Base-by-base conservation (phyloP, 2,113 vertebrate species). In the Acanthochromis polyacanthus region DNA sequence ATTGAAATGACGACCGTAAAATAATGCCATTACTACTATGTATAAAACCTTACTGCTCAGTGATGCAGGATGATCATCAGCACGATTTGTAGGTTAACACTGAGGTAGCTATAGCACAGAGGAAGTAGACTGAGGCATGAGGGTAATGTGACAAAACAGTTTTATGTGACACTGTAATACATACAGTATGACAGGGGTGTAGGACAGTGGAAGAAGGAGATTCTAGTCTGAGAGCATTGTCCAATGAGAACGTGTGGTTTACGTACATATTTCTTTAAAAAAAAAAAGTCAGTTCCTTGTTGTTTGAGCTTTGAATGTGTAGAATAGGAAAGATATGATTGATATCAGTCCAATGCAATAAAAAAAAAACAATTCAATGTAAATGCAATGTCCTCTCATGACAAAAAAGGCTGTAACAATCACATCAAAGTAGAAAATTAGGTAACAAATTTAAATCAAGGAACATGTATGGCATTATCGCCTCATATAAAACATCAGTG, bases 1-100 rank as follows among this genome's bases (percentile, higher is more conserved):
- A 96, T 96, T 95, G 95, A 96, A 97, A 96, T 95, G 95, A 95
- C 91, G 94, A 94, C 95, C 95, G 95, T 98, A 96, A 97, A 98
- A 96, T 95, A 96, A 95, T 95, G 94, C 95, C 96, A 98, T 98
- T 96, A 97, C 95, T 93, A 95, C 79, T 90, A 69, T 89, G 89
- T 96, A 95, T 96, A 89, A 92, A 96, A 95, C 95, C 96, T 95
- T 96, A 96, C 96, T 96, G 96, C 95, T 97, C 95, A 96, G 95
- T 95, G 95, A 96, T 95, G 95, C 96, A 93, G 93, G 91, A 93
- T 95, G 95, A 93, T 93, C 95, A 95, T 95, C 95, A 94, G 95
- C 93, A 94, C 94, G 71, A 96, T 95, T 93, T 91, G 89, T 87
- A 81, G 85, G 76, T 63, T 82, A 80, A 81, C 81, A 73, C 43